Evolutionary conservation across 2,797 vertebrate genomes (phyloP), one percentile per base, ranked within the genome.

Genomic region (Sebastiscus albofasciatus): DNA sequence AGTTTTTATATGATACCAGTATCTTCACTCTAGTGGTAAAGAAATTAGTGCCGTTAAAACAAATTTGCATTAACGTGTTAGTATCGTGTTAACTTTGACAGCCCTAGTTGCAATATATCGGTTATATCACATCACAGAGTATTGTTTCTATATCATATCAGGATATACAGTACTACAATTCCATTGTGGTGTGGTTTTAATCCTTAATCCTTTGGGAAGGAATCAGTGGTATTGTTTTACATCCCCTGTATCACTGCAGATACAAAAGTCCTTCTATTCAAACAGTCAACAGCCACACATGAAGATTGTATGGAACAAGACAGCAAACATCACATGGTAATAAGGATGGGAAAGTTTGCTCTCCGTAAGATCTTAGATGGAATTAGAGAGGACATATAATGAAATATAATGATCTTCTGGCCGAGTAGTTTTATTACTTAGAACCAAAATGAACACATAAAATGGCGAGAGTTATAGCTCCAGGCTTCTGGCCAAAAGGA

Each of bases 341-440:
- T 34, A 72, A 1, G 1, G 36, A 61, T 20, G 49, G 49, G 20
- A 22, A n/a, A 54, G 8, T 52, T 52, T 52, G 49, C 20, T 52
- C 49, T 52, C 49, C 9, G 14, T n/a, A 52, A n/a, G 49, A 52
- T 9, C 49, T n/a, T 10, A 52, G 49, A 52, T 52, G 49, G 49
- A 14, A 2, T 39, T 39, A 14, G 14, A 79, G 54, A 74, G 36
- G 46, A 75, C 2, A 6, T 42, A 70, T 49, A 75, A 82, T 67
- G 52, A 75, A 80, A 77, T 29, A 67, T 66, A 67, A 81, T 70
- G 64, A 81, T 73, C 11, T 66, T 52, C 24, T 77, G 66, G 42
- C 36, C n/a, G 4, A 49, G 72, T 49, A 42, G 18, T 67, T 79
- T 71, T n/a, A 79, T 79, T 55, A 55, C 29, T 72, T 66, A 16